Base-by-base conservation (phyloP, 2,113 vertebrate genomes). In the Gallinago paraguaiae region DNA sequence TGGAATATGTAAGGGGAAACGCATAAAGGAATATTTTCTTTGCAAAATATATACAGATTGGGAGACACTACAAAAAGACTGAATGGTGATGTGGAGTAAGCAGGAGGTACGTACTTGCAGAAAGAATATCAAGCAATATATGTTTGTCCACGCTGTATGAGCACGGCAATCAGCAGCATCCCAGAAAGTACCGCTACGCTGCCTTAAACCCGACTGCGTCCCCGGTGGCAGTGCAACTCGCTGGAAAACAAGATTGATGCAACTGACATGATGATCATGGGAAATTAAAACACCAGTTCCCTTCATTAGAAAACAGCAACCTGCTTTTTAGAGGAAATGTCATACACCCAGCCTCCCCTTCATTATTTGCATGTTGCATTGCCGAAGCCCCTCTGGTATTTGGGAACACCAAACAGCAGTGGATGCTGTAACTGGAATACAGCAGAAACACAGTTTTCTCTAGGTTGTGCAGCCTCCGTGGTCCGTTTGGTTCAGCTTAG, bases 141-240 rank as follows among this genome's bases (percentile, higher is more conserved):
- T 17, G 13, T 4, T 7, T 33, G 11, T 51, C n/a, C 16, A 0
- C 11, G 22, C 30, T 57, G 53, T 6, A n/a, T 0, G 16, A 17
- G 39, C 35, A 69, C 16, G 77, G 64, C 64, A 57, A n/a, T 4
- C 27, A 65, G 20, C 30, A 90, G 5, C 39, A 72, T 11, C 18
- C 10, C 54, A 69, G 53, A 45, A 69, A 53, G 16, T 13, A 61
- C 30, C 4, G 0, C 24, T 68, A 6, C 8, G 27, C 45, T 83
- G 18, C 22, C 9, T 71, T 50, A 46, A 82, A 89, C 63, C 22
- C 17, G n/a, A 5, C 2, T 1, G 0, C 43, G 17, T 48, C 3
- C 1, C 68, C 24, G 81, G 50, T 59, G 22, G 56, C 56, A 81
- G 75, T 20, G n/a, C 18, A 63, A 35, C 39, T 22, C 16, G 10